These are phyloP conservation scores for Panonychus citri DNA, from an alignment of 1,140 invertebrate species.

Conservation along the genomic window DNA sequence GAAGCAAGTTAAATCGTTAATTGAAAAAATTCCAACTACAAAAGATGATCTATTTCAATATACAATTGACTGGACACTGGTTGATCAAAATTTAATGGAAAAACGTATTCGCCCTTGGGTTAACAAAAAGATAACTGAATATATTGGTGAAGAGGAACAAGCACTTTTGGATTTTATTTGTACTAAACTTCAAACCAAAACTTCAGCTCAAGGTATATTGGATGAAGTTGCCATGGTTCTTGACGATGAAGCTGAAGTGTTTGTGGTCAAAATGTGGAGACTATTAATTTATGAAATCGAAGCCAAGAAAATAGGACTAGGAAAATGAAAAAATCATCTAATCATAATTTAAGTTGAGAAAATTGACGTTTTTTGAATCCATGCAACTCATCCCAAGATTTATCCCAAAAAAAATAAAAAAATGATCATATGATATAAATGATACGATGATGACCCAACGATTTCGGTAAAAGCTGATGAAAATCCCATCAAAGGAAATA, in stretches of 20 bases:
- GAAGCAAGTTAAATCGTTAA: constrained; percentile 82
- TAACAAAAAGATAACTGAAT: constrained; percentile 97
- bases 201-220: constrained; percentile 71
- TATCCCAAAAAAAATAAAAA: too few relatives aligned
- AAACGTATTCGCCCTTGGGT: constrained; percentile 95
- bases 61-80: constrained; percentile 68
- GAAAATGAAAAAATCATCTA: constrained; percentile 27
- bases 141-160: constrained; percentile 96
- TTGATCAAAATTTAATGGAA: constrained; percentile 71
- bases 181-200: constrained; percentile 80
- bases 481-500: too few relatives aligned
- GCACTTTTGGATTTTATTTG: constrained; percentile 96
- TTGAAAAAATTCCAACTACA: constrained; percentile 92
- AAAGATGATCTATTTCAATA: constrained; percentile 86
- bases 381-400: too few relatives aligned
- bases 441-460: too few relatives aligned
- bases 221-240: constrained; percentile 97
- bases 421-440: too few relatives aligned
- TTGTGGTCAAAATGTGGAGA: constrained; percentile 99
- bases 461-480: too few relatives aligned
- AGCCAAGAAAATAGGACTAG: constrained; percentile 51
- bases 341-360: constrained; percentile 80
- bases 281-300: constrained; percentile 96
- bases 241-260: constrained; percentile 97
- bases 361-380: constrained; percentile 53